Conservation (phyloP, 2,888 invertebrate species). For the Atethmia centrago region DNA sequence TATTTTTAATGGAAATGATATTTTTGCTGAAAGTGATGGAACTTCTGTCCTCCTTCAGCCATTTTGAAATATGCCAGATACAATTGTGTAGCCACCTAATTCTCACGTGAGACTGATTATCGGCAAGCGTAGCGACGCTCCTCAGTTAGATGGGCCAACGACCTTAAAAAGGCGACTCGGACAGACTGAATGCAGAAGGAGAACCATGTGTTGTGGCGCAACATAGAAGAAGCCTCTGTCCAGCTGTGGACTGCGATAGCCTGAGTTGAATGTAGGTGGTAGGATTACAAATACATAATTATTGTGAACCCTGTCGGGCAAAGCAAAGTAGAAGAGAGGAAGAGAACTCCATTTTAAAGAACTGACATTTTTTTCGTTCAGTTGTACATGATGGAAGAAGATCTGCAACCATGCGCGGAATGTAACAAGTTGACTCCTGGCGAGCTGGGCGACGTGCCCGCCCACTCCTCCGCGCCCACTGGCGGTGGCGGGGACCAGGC, state of each 20-base stretch:
- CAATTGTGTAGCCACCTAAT: background rate
- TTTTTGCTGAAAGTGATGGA: background rate
- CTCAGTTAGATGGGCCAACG: background rate
- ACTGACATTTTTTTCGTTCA: slow-evolving; percentile 46
- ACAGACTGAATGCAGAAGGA: background rate
- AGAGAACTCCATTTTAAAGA: background rate
- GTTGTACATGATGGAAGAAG: slow-evolving; percentile 80
- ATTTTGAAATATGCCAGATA: background rate
- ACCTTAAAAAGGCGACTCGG: background rate
- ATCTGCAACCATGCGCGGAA: slow-evolving; percentile 78
- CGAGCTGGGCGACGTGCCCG: slow-evolving; percentile 7
- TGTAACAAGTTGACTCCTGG: slow-evolving; percentile 72
- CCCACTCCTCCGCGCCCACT: background rate
- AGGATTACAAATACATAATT: background rate
- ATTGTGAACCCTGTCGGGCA: background rate
- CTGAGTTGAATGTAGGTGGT: background rate
- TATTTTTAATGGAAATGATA: background rate
- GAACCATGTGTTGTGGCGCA: background rate
- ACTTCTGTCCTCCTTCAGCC: background rate
- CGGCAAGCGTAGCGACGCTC: background rate
- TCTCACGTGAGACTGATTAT: background rate
- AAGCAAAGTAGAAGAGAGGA: background rate
- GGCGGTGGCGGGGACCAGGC: slow-evolving; percentile 39
- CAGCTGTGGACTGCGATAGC: too few species aligned
- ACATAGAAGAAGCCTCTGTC: background rate